Evolutionary conservation across 2,797 vertebrate genomes (phyloP).

Genomic region (Coreius guichenoti): DNA sequence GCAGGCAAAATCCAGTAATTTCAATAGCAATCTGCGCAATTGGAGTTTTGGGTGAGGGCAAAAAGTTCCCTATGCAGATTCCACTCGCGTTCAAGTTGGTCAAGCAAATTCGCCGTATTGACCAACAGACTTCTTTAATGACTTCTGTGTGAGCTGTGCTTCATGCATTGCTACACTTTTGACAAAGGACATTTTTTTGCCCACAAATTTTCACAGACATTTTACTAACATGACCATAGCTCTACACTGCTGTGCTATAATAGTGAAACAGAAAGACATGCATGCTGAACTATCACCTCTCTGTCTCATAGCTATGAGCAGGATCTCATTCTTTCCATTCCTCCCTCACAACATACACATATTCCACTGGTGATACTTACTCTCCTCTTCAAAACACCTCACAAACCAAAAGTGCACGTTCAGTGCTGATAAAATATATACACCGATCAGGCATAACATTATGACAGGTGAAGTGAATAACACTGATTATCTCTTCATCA

Average conservation of each 20-base stretch:
- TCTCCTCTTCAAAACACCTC: constrained; percentile 1
- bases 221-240: not conserved
- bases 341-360: not conserved
- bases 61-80: not conserved
- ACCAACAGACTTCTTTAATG: not conserved
- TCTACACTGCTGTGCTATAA: not conserved
- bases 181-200: not conserved
- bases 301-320: constrained; percentile 1
- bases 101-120: not conserved
- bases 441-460: too few relatives aligned
- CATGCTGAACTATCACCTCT: not conserved
- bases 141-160: not conserved
- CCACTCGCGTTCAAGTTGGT: not conserved
- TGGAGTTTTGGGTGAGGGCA: not conserved
- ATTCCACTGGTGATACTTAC: not conserved
- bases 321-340: constrained; percentile 33
- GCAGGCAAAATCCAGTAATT: not conserved
- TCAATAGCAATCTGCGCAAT: not conserved
- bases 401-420: not conserved
- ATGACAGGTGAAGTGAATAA: too few relatives aligned
- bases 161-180: not conserved
- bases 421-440: not conserved
- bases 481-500: too few relatives aligned
- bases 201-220: not conserved
- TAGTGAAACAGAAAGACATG: not conserved